Percentiles rank a stretch among this genome's conserved stretches.
These are phyloP conservation scores for Epizoanthus stellaris DNA, from an alignment of 92 coral and sea anemone genomes.

Conservation along the genomic window DNA sequence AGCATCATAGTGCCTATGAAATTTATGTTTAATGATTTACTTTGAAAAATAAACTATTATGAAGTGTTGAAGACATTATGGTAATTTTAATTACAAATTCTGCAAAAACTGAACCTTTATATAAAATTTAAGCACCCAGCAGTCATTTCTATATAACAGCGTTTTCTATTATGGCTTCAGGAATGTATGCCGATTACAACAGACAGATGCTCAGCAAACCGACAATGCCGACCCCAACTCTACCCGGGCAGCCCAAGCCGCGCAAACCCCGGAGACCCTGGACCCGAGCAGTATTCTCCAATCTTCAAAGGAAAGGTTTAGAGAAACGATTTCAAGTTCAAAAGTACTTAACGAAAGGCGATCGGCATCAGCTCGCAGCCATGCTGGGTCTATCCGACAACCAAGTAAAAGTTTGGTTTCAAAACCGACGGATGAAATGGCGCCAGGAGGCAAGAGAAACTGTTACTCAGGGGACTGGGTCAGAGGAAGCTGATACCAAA, in stretches of 20 bases:
- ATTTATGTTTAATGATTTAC: too few species aligned
- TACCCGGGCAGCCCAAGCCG: conserved; percentile 86
- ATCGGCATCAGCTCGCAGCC: conserved; percentile 96
- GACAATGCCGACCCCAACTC: conserved; percentile 60
- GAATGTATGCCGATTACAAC: conserved; percentile 57
- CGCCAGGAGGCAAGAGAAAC: conserved; percentile 94
- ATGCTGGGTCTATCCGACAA: conserved; percentile 98
- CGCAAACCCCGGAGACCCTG: conserved; percentile 99
- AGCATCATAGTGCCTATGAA: too few species aligned
- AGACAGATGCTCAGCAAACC: conserved; percentile 63
- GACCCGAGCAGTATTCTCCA: conserved; percentile 99
- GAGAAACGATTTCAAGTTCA: conserved; percentile 98
- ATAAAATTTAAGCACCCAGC: too few species aligned
- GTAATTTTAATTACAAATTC: too few species aligned
- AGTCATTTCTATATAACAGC: not conserved
- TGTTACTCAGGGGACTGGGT: conserved; percentile 61
- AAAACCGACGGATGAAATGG: conserved; percentile 99
- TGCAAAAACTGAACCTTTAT: too few species aligned
- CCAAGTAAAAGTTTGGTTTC: conserved; percentile 99
- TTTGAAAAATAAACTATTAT: too few species aligned
- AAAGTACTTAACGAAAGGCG: conserved; percentile 96
- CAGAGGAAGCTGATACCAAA: conserved; percentile 56
- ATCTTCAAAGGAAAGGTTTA: conserved; percentile 97
- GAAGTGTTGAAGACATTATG: too few species aligned
- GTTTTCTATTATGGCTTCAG: conserved; percentile 7